Percentiles rank a stretch among this genome's conserved stretches.
phyloP scores from a whole-genome alignment of 2,888 invertebrate genomes.

The Capitulum mitella region DNA sequence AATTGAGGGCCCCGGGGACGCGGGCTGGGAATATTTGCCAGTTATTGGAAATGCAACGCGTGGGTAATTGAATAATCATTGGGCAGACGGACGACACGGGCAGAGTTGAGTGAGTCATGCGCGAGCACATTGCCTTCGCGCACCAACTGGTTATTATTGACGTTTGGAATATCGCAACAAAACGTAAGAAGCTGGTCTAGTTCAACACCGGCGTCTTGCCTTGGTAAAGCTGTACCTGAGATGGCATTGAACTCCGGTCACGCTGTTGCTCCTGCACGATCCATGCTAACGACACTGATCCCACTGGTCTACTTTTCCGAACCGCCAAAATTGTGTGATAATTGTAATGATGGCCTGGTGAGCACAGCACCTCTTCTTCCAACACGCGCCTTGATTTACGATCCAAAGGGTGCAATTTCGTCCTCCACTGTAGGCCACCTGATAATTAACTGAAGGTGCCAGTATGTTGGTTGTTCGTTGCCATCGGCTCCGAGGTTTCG shows the following conservation, averaged over 20 bases:
- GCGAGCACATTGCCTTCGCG: no score
- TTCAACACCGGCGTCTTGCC: no score
- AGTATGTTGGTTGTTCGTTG: no score
- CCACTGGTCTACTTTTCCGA: not conserved
- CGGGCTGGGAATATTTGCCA: not conserved
- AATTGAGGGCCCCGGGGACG: not conserved
- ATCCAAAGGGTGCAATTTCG: not conserved
- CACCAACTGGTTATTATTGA: no score
- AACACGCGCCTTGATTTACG: not conserved
- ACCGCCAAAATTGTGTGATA: not conserved
- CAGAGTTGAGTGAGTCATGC: no score
- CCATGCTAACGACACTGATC: no score
- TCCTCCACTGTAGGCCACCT: not conserved
- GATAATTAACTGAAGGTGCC: not conserved
- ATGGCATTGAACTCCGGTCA: no score
- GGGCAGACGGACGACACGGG: not conserved
- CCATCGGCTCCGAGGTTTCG: no score
- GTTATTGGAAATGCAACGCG: conserved; percentile 7
- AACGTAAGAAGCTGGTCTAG: no score
- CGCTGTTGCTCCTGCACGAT: no score
- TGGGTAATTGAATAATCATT: not conserved
- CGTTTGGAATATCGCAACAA: no score
- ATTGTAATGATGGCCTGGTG: not conserved
- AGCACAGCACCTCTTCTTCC: not conserved
- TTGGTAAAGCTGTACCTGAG: no score